A percentile compares a stretch with the other conserved stretches of the same genome.
Conservation (phyloP, 2,888 invertebrate species). For the Glaucopsyche alexis region DNA sequence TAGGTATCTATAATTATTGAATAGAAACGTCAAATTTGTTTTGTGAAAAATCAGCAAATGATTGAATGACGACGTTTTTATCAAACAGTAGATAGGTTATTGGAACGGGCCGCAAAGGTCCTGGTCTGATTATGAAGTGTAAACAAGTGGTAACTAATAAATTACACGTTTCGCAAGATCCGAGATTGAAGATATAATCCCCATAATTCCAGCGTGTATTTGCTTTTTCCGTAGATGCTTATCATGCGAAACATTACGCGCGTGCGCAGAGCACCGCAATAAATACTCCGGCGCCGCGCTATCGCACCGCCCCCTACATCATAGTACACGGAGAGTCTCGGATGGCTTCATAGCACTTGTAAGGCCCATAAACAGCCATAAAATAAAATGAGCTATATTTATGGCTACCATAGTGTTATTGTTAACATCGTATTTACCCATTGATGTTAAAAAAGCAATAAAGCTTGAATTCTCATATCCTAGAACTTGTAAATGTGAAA, state of each 20-base stretch:
- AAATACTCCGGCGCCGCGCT: slow-evolving; percentile 53
- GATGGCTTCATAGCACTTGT: slow-evolving; percentile 29
- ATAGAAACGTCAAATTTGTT: too few species aligned
- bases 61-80: too few species aligned
- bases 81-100: too few species aligned
- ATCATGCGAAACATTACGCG: slow-evolving; percentile 54
- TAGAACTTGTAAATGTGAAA: not conserved
- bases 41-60: too few species aligned
- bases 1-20: too few species aligned
- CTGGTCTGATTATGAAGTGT: not conserved
- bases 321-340: slow-evolving; percentile 18
- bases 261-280: slow-evolving; percentile 50
- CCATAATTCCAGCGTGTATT: slow-evolving; percentile 41
- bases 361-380: slow-evolving; percentile 21
- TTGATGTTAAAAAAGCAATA: not conserved
- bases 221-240: slow-evolving; percentile 51
- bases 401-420: slow-evolving; percentile 4
- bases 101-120: too few species aligned
- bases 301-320: slow-evolving; percentile 44
- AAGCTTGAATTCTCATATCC: not conserved
- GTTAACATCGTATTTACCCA: not conserved
- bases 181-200: slow-evolving; percentile 24
- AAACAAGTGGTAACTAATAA: slow-evolving; percentile 8
- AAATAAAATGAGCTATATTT: not conserved
- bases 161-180: not conserved